Percentiles rank a stretch among this genome's conserved stretches.
Evolutionary conservation across 2,113 vertebrate genomes (phyloP).

Genomic region (Bos javanicus): DNA sequence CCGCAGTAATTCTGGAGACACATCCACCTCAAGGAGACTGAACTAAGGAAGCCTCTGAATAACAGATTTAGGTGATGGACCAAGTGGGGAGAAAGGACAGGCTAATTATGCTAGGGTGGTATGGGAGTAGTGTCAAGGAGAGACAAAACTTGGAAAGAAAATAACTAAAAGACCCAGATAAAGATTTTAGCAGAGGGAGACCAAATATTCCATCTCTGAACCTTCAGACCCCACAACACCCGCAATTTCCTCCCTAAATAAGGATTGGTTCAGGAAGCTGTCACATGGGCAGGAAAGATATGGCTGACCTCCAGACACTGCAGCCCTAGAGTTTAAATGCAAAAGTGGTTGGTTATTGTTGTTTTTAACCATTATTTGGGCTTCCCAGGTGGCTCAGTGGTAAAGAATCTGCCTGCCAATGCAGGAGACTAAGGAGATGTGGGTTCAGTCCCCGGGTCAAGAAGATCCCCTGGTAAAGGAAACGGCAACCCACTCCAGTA

Average conservation of each 20-base stretch:
- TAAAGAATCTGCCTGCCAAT: not conserved
- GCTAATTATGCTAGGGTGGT: not conserved
- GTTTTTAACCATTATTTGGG: not conserved
- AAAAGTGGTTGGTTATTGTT: not conserved
- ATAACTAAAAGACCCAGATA: not conserved
- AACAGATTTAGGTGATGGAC: not conserved
- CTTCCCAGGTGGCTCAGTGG: rapidly evolving
- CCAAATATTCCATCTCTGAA: not conserved
- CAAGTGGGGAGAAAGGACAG: not conserved
- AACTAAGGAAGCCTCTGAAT: not conserved
- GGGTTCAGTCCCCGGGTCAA: not conserved
- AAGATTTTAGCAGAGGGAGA: not conserved
- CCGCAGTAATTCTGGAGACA: not conserved
- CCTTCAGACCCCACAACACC: not conserved
- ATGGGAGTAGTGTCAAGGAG: not conserved
- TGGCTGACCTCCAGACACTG: not conserved
- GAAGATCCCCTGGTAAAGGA: not conserved
- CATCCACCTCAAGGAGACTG: not conserved
- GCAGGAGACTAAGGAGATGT: not conserved
- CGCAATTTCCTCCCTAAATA: not conserved
- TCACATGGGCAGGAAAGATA: not conserved
- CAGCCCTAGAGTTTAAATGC: not conserved
- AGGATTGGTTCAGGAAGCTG: not conserved
- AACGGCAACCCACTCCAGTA: rapidly evolving
- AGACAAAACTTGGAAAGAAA: not conserved